Evolutionary conservation across 2,888 invertebrate genomes (phyloP).

Genomic region (Crepidodera aurea): DNA sequence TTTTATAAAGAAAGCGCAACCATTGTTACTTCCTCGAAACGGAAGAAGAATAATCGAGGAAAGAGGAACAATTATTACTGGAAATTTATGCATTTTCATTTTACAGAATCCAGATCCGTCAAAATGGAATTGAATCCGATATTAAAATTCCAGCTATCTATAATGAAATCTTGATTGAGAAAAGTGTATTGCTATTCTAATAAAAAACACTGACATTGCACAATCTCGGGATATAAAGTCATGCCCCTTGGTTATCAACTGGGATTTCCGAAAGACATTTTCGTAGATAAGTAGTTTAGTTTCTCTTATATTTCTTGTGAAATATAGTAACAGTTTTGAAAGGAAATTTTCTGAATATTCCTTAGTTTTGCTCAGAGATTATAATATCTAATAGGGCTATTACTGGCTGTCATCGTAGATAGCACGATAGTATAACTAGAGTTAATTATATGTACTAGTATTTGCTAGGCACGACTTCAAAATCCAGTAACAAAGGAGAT

Average conservation of each 20-base stretch:
- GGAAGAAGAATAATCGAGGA: slow-evolving; percentile 35
- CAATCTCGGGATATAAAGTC: slow-evolving; percentile 48
- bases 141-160: slow-evolving; percentile 62
- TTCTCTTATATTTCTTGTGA: slow-evolving; percentile 21
- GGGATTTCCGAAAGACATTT: slow-evolving; percentile 35
- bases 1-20: not conserved
- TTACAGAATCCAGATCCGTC: slow-evolving; percentile 50
- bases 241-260: slow-evolving; percentile 40
- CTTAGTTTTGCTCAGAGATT: too few relatives aligned
- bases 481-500: too few relatives aligned
- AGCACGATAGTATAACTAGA: too few relatives aligned
- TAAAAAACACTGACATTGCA: slow-evolving; percentile 59
- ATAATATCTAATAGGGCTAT: too few relatives aligned
- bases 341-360: not conserved
- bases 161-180: slow-evolving; percentile 63
- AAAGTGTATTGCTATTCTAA: slow-evolving; percentile 58
- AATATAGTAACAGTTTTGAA: slow-evolving; percentile 6
- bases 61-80: slow-evolving; percentile 51
- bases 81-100: slow-evolving; percentile 51
- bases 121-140: slow-evolving; percentile 60
- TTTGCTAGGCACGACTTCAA: too few relatives aligned
- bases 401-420: too few relatives aligned
- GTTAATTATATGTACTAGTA: too few relatives aligned
- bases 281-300: slow-evolving; percentile 29
- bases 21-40: slow-evolving; percentile 25